Conservation (phyloP, 2,113 vertebrate species). For the Misgurnus anguillicaudatus region DNA sequence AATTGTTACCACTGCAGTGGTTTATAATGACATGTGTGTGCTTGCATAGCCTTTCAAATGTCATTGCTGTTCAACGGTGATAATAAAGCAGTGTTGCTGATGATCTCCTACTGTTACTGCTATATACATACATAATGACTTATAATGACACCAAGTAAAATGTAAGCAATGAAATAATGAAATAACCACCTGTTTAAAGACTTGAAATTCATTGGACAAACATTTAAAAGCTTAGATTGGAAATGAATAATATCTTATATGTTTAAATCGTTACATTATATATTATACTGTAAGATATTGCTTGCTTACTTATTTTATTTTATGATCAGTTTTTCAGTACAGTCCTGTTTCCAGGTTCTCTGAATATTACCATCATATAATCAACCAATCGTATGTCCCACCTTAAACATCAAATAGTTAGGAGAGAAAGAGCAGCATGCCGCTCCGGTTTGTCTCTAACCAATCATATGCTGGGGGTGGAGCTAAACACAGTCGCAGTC, state of each 20-base stretch:
- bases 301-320: no score
- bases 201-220: no score
- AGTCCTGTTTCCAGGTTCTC: background rate
- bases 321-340: background rate
- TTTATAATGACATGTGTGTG: background rate
- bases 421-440: conserved; percentile 1
- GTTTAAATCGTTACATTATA: no score
- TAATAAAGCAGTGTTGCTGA: no score
- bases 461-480: conserved; percentile 15
- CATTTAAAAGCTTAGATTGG: no score
- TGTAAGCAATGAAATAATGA: no score
- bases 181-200: no score
- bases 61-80: background rate
- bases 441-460: background rate
- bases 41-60: background rate
- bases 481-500: conserved; percentile 24
- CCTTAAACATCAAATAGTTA: background rate
- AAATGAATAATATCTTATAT: no score
- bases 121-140: no score
- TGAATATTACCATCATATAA: conserved; percentile 10
- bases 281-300: no score
- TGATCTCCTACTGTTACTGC: no score
- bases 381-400: background rate
- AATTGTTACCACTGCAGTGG: conserved; percentile 12
- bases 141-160: no score